phyloP scores from a whole-genome alignment of 2,888 invertebrate species.

The Cerceris rybyensis region DNA sequence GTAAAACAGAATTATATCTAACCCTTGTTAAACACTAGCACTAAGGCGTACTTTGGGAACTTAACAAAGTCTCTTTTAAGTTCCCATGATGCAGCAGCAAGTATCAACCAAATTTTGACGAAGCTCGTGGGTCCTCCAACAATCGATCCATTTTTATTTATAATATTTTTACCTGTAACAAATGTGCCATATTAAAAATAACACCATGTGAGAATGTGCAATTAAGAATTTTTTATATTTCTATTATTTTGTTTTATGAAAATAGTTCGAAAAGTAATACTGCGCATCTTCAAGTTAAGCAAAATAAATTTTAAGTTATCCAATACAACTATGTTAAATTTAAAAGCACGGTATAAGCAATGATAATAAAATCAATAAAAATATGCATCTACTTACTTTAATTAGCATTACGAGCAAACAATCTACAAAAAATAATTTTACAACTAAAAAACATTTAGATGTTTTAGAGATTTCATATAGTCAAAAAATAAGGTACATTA shows the following conservation, averaged over 20 bases:
- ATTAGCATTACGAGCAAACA: too few relatives aligned
- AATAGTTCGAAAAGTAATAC: not conserved
- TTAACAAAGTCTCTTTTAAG: constrained; percentile 76
- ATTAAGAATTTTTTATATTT: not conserved
- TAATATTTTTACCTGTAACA: constrained; percentile 61
- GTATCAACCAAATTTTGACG: constrained; percentile 80
- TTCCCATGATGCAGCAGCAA: constrained; percentile 77
- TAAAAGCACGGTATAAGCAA: too few relatives aligned
- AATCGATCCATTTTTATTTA: constrained; percentile 76
- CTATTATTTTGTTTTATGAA: not conserved
- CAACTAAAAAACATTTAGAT: too few relatives aligned
- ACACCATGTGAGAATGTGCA: not conserved
- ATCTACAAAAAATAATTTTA: too few relatives aligned
- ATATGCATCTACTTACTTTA: too few relatives aligned
- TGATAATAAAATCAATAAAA: too few relatives aligned
- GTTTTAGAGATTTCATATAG: too few relatives aligned
- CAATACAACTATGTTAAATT: too few relatives aligned
- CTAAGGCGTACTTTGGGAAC: constrained; percentile 73
- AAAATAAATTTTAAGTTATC: too few relatives aligned
- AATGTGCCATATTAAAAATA: constrained; percentile 22
- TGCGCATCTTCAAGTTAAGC: too few relatives aligned
- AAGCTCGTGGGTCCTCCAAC: constrained; percentile 79
- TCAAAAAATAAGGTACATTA: too few relatives aligned
- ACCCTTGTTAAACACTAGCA: constrained; percentile 68
- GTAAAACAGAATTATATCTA: constrained; percentile 52